A percentile compares a stretch with the other conserved stretches of the same genome.
Evolutionary conservation across 2,797 vertebrate genomes (phyloP).

Genomic region (Miichthys miiuy): DNA sequence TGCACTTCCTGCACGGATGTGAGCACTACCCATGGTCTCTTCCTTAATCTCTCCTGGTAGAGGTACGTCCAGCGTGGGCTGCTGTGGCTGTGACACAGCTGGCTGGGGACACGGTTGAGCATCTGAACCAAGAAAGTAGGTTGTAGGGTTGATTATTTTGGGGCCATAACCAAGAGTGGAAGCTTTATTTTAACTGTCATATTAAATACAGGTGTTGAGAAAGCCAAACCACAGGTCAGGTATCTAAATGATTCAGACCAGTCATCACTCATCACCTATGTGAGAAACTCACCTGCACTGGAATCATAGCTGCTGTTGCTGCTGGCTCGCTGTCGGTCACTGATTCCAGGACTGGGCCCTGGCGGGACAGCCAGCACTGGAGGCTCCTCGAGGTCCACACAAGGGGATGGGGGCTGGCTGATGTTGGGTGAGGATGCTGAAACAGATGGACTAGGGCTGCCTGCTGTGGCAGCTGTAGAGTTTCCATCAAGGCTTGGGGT

Average conservation of each 20-base stretch:
- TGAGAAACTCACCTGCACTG: conserved; percentile 80
- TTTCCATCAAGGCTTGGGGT: conserved; percentile 82
- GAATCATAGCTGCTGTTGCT: conserved; percentile 91
- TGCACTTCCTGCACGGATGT: conserved; percentile 75
- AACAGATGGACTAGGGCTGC: conserved; percentile 81
- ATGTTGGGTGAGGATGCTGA: conserved; percentile 82
- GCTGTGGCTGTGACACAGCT: conserved; percentile 74
- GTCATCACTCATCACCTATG: background rate
- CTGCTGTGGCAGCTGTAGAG: conserved; percentile 77
- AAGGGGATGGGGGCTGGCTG: conserved; percentile 86
- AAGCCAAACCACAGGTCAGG: background rate
- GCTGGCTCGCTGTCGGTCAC: conserved; percentile 84
- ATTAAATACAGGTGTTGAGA: background rate
- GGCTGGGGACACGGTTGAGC: conserved; percentile 79
- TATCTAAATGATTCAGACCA: background rate
- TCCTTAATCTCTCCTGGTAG: conserved; percentile 81
- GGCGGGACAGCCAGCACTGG: conserved; percentile 69
- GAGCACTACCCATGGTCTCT: conserved; percentile 67
- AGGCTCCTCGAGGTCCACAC: conserved; percentile 84
- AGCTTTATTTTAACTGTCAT: background rate
- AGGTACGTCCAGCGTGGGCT: conserved; percentile 70
- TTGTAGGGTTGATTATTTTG: background rate
- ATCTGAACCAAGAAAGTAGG: conserved; percentile 71
- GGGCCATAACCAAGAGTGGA: background rate
- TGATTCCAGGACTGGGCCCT: conserved; percentile 57